These are phyloP conservation scores for Ctenopoma kingsleyae DNA, from an alignment of 2,797 vertebrate genomes.

Conservation along the genomic window DNA sequence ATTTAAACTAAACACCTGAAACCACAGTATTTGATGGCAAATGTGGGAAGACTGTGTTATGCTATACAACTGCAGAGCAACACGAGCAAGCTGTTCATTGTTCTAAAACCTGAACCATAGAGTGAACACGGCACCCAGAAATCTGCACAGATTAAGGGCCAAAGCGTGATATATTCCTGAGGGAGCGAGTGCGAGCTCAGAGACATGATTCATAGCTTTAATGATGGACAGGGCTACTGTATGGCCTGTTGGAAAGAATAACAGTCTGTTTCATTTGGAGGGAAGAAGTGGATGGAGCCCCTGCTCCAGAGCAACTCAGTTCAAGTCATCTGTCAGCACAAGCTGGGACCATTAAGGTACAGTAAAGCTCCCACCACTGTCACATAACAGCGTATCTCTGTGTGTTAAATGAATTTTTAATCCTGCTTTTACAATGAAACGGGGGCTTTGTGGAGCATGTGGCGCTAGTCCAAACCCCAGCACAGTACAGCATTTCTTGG, in stretches of 20 bases:
- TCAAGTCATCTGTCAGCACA: conserved; percentile 79
- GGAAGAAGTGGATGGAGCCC: conserved; percentile 60
- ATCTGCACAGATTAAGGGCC: conserved; percentile 75
- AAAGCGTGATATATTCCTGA: conserved; percentile 67
- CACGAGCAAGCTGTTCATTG: conserved; percentile 71
- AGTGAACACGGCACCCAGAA: conserved; percentile 47
- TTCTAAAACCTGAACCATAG: conserved; percentile 71
- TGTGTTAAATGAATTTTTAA: conserved; percentile 79
- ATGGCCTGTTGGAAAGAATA: conserved; percentile 75
- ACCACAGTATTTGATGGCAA: conserved; percentile 51
- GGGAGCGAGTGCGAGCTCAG: conserved; percentile 50
- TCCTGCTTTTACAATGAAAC: conserved; percentile 67
- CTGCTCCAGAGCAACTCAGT: conserved; percentile 54
- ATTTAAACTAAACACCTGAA: conserved; percentile 65
- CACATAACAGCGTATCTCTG: conserved; percentile 68
- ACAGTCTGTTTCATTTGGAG: conserved; percentile 71
- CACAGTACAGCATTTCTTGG: conserved; percentile 20
- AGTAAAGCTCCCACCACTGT: conserved; percentile 63
- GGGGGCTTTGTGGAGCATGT: conserved; percentile 67
- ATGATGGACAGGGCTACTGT: conserved; percentile 80
- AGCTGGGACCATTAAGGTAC: conserved; percentile 73
- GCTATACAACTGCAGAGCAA: conserved; percentile 56
- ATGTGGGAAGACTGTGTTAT: conserved; percentile 57
- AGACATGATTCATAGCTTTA: conserved; percentile 75
- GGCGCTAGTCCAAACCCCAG: conserved; percentile 60